These are phyloP conservation scores for Jacana jacana DNA, from an alignment of 2,113 vertebrate genomes.

Conservation along the genomic window DNA sequence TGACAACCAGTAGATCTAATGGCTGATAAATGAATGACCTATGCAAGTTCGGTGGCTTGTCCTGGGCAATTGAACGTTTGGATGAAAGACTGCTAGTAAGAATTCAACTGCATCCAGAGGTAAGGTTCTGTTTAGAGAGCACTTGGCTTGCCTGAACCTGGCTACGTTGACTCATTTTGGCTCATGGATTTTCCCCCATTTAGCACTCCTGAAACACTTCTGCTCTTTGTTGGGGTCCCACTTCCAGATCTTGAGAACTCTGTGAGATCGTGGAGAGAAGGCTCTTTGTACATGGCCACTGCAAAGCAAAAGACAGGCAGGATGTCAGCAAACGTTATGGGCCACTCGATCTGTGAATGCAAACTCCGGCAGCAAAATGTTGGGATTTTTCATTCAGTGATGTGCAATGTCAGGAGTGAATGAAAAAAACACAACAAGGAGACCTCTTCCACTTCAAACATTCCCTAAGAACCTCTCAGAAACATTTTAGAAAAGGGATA, in stretches of 20 bases:
- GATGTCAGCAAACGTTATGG: accelerated
- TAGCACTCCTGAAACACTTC: slow-evolving; percentile 94
- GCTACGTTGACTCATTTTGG: slow-evolving; percentile 98
- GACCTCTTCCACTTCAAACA: not conserved
- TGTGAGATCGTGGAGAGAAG: slow-evolving; percentile 96
- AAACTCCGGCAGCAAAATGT: accelerated
- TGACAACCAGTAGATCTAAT: slow-evolving; percentile 73
- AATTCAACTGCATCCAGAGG: slow-evolving; percentile 92
- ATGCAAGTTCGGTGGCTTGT: slow-evolving; percentile 75
- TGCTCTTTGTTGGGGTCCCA: slow-evolving; percentile 98
- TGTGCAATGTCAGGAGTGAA: accelerated
- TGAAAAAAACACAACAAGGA: not conserved
- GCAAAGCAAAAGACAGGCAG: slow-evolving; percentile 65
- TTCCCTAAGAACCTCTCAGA: not conserved
- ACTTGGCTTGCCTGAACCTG: slow-evolving; percentile 78
- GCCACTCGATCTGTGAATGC: not conserved
- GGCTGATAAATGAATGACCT: slow-evolving; percentile 74
- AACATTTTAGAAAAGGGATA: not conserved
- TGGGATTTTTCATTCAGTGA: not conserved
- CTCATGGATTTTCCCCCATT: slow-evolving; percentile 98
- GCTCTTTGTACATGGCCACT: slow-evolving; percentile 99
- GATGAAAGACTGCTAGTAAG: slow-evolving; percentile 84
- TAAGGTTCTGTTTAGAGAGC: slow-evolving; percentile 85
- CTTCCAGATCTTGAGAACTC: slow-evolving; percentile 98
- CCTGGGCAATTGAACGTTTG: slow-evolving; percentile 78